Percentiles rank a stretch among this genome's conserved stretches.
These are phyloP conservation scores for Synergus gifuensis DNA, from an alignment of 2,888 invertebrate genomes.

Conservation along the genomic window DNA sequence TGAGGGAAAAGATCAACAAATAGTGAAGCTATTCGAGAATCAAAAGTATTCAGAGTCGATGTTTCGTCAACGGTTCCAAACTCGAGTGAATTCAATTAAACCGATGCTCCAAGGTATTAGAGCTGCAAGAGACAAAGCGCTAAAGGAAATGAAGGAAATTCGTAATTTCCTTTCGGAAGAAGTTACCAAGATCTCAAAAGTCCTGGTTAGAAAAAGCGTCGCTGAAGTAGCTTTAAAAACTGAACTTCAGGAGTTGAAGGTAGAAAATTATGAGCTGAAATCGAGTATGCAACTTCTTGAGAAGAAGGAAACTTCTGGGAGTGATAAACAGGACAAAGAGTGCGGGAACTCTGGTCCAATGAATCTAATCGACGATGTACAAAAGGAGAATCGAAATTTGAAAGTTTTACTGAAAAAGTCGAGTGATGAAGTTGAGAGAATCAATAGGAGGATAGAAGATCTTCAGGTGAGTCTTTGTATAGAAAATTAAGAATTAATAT, in stretches of 20 bases:
- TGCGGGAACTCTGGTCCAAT: conserved; percentile 1
- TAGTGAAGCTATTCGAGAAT: background rate
- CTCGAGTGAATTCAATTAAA: conserved; percentile 26
- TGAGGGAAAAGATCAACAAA: conserved; percentile 20
- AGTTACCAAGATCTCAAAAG: background rate
- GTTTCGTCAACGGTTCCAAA: conserved; percentile 18
- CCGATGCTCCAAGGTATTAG: background rate
- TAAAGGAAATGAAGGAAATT: conserved; percentile 23
- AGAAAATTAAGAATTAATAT: background rate
- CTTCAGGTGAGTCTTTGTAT: conserved; percentile 3
- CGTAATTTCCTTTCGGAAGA: conserved; percentile 19
- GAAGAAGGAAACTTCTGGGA: conserved; percentile 9
- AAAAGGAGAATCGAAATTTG: conserved; percentile 25
- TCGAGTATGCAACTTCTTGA: conserved; percentile 31
- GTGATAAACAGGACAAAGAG: conserved; percentile 32
- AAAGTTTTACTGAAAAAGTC: conserved; percentile 13
- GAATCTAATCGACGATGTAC: conserved; percentile 10
- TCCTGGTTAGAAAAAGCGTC: background rate
- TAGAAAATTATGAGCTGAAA: conserved; percentile 21
- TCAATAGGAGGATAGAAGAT: conserved; percentile 13
- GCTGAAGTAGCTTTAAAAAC: background rate
- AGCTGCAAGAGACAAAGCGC: background rate
- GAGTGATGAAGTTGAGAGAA: background rate
- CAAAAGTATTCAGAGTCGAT: background rate
- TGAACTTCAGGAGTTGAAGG: conserved; percentile 16